Evolutionary conservation across 2,797 vertebrate species (phyloP), one percentile per base, ranked within the genome.

Genomic region (Squalus acanthias): DNA sequence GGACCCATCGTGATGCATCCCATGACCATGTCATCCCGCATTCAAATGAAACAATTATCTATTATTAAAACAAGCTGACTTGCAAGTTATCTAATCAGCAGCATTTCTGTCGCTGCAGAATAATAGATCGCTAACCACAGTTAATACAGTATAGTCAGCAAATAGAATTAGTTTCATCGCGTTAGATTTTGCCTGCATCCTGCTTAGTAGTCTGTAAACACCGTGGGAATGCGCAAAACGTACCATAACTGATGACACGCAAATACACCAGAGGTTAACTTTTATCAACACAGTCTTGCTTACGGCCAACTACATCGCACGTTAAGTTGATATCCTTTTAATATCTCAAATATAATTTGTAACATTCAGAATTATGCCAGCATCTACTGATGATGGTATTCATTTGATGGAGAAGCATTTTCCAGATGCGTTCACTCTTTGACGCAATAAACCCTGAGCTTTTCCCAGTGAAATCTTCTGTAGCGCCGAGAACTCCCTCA

Each of bases 51-150:
- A 95, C 46, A 95, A 76, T 95, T 33, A n/a, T 76, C 70, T 76
- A 95, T 76, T 53, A 74, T 74, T 57, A 17, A 74, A 95, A 95
- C 46, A 95, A 57, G 94, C 94, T 95, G 70, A 74, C 94, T 95
- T 72, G 70, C 69, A 95, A 76, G 15, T 76, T 29, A 76, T 72
- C 70, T 69, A 93, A 93, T 69, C 91, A 69, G 91, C 63, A 67
- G 8, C 65, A 67, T 22, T 67, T 46, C 33, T 46, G n/a, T 22
- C 63, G 24, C 91, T 93, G 91, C 91, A 65, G 91, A 93, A 93
- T 91, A 91, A 91, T 65, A 91, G 88, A 63, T 46, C 24, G 91
- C 63, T 93, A 39, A 69, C 65, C 91, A 67, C 91, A 93, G 60
- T 65, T 65, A 63, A 92, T 92, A 33, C 89, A 92, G 91, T 69